A percentile compares a stretch with the other conserved stretches of the same genome.
Evolutionary conservation across 2,888 invertebrate genomes (phyloP).

Genomic region (Agrochola lychnidis): DNA sequence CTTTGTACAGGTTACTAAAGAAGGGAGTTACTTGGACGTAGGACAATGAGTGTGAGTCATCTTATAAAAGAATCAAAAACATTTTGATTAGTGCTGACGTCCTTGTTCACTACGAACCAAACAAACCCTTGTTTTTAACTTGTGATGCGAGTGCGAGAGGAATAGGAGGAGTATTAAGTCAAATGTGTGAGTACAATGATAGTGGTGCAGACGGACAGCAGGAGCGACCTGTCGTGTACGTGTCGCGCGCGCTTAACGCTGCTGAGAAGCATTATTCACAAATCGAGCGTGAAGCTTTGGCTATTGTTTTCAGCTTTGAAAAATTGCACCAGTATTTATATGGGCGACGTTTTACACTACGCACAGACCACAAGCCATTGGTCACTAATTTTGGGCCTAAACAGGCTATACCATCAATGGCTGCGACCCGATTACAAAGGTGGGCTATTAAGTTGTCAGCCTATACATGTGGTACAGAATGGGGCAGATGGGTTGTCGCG

Average conservation of each 20-base stretch:
- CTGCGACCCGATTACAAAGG: slow-evolving; percentile 12
- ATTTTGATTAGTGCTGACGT: slow-evolving; percentile 17
- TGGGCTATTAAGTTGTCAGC: slow-evolving; percentile 5
- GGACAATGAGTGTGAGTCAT: slow-evolving; percentile 13
- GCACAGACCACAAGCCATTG: slow-evolving; percentile 24
- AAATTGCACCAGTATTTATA: slow-evolving; percentile 13
- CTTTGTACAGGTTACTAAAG: slow-evolving; percentile 12
- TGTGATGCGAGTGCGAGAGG: neutral
- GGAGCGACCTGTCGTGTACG: too few relatives aligned
- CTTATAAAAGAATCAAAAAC: neutral
- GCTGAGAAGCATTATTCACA: too few relatives aligned
- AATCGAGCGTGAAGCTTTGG: too few relatives aligned
- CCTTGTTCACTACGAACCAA: slow-evolving; percentile 7
- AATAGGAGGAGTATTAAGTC: neutral
- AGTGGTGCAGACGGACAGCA: neutral
- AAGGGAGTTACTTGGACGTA: slow-evolving; percentile 6
- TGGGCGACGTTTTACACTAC: neutral
- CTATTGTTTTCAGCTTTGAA: neutral
- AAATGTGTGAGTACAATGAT: neutral
- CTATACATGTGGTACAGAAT: slow-evolving; percentile 11
- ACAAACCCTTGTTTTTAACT: neutral
- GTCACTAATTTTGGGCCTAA: too few relatives aligned
- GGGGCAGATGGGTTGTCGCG: slow-evolving; percentile 13
- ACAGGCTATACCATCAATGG: neutral
- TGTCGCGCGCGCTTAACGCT: too few relatives aligned